Evolutionary conservation across 2,113 vertebrate species (phyloP).

Genomic region (Jacana jacana): DNA sequence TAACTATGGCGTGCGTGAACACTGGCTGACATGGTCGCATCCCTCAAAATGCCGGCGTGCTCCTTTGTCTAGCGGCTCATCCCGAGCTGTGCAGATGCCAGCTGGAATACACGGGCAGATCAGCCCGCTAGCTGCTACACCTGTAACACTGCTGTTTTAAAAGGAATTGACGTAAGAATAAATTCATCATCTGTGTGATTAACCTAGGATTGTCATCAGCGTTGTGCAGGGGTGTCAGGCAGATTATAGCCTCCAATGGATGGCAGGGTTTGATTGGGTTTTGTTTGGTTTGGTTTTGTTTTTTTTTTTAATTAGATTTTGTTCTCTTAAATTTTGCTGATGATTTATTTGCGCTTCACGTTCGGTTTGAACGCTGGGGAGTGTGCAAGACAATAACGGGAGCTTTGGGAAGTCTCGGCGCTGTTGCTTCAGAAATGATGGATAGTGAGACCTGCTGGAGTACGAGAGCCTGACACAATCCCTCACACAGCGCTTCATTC

Average conservation of each 20-base stretch:
- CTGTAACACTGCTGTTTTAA: conserved; percentile 1
- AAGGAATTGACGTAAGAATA: conserved; percentile 36
- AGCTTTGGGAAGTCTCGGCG: conserved; percentile 34
- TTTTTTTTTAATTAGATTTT: neutral
- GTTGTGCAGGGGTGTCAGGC: neutral
- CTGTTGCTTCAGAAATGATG: conserved; percentile 46
- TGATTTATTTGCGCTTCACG: neutral
- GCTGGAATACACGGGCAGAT: neutral
- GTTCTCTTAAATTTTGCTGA: neutral
- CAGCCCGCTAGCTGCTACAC: neutral
- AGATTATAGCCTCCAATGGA: neutral
- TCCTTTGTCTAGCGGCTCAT: conserved; percentile 52
- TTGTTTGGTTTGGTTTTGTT: neutral
- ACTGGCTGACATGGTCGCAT: neutral
- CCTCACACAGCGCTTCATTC: neutral
- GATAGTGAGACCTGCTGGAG: neutral
- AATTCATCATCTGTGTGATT: conserved; percentile 57
- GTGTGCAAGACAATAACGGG: neutral
- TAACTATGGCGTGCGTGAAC: neutral
- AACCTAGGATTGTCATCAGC: conserved; percentile 44
- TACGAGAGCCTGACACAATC: neutral
- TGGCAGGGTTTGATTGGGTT: neutral
- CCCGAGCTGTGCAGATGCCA: conserved; percentile 10
- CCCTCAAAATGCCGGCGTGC: conserved; percentile 49
- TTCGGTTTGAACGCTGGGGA: neutral